Evolutionary conservation across 1,140 invertebrate genomes (phyloP).

Genomic region (Eumaeus atala): DNA sequence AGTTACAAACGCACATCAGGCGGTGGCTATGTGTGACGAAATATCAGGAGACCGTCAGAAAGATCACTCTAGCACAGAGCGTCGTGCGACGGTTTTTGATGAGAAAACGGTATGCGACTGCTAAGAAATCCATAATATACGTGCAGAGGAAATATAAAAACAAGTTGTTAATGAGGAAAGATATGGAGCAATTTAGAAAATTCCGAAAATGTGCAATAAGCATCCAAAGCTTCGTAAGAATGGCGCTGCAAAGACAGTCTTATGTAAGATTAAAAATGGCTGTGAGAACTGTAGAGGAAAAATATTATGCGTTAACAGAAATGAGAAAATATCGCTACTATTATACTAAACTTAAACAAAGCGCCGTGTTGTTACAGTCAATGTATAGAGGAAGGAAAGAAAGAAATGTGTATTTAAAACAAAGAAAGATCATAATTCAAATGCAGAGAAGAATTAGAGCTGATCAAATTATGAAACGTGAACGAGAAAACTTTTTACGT

Average conservation of each 20-base stretch:
- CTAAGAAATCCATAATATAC: conserved; percentile 42
- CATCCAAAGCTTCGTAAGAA: conserved; percentile 68
- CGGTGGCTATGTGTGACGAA: conserved; percentile 52
- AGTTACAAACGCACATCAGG: conserved; percentile 65
- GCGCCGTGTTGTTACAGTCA: conserved; percentile 51
- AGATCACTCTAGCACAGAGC: conserved; percentile 45
- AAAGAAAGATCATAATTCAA: conserved; percentile 38
- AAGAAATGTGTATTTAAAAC: conserved; percentile 39
- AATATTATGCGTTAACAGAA: conserved; percentile 52
- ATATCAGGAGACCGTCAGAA: conserved; percentile 34
- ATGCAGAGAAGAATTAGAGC: conserved; percentile 68
- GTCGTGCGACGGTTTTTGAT: conserved; percentile 36
- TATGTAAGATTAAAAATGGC: conserved; percentile 36
- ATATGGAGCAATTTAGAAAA: conserved; percentile 39
- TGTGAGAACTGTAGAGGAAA: conserved; percentile 38
- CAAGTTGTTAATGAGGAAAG: conserved; percentile 48
- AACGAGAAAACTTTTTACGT: conserved; percentile 48
- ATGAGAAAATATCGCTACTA: conserved; percentile 57
- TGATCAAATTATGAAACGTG: conserved; percentile 44
- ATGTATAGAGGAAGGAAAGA: conserved; percentile 52
- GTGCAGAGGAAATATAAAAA: conserved; percentile 70
- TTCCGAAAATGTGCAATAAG: conserved; percentile 37
- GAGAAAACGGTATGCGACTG: conserved; percentile 39
- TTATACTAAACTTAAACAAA: conserved; percentile 46
- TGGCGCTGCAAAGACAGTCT: conserved; percentile 36